Evolutionary conservation across 2,113 vertebrate genomes (phyloP), one percentile per base, ranked within the genome.

Genomic region (Eulemur rufifrons): DNA sequence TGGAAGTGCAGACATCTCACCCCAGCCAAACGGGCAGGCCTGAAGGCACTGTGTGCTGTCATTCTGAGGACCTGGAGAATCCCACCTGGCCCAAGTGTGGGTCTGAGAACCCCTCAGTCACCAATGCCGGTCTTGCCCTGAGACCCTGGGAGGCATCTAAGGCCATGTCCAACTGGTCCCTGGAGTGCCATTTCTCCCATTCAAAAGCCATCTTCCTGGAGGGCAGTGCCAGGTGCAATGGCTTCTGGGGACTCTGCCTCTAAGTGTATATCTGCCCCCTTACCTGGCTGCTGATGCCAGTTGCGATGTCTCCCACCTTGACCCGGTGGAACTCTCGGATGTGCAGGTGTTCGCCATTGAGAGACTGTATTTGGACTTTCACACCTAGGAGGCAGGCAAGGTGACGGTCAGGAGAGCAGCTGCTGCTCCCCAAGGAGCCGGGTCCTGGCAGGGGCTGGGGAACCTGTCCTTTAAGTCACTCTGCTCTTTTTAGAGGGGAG

Each of bases 241-340:
- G 69, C 45, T 11, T 66, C 56, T 42, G 80, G 45, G 47, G 39
- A 68, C n/a, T 42, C 29, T 32, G 20, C 17, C 39, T 27, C 52
- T 61, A 63, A 71, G 66, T 3, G 2, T 13, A 37, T 47, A 42
- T 50, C 52, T 59, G 71, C 50, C 13, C 73, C 32, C 98, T 98
- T 97, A 99, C 99, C 99, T 99, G 99, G 98, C 99, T 99, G 94
- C 99, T 99, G 98, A 99, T 99, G 95, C 99, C 99, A 0, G 98
- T 99, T 47, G 99, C 99, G 2, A 99, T 98, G 98, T 99, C 99
- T 95, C 99, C 99, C 97, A 99, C 99, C 91, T 99, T 99, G 71
- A 99, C 99, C 54, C 99, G 99, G 37, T 99, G 99, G 69, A 99
- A 99, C 97, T 99, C 99, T 90, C 99, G 99, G 98, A 99, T 99